Evolutionary conservation across 1,140 invertebrate genomes (phyloP).

Genomic region (Lerema accius): DNA sequence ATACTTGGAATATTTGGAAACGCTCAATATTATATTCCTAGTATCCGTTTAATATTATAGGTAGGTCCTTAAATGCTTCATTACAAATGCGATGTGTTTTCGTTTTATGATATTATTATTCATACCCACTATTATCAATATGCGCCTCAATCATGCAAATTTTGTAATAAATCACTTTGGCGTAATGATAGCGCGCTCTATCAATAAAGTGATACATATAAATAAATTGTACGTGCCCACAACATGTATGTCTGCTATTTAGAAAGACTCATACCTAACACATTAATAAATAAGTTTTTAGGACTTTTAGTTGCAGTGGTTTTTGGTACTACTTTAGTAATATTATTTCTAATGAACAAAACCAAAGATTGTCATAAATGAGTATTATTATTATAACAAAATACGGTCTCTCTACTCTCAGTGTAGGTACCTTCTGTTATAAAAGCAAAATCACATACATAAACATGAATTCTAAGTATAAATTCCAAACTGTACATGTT

Average conservation of each 20-base stretch:
- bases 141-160: slow-evolving; percentile 61
- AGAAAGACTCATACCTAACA: not conserved
- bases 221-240: slow-evolving; percentile 15
- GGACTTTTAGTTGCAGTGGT: too few relatives aligned
- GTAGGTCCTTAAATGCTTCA: too few relatives aligned
- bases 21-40: too few relatives aligned
- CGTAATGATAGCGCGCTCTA: slow-evolving; percentile 49
- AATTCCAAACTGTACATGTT: slow-evolving; percentile 6
- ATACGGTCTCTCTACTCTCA: too few relatives aligned
- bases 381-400: too few relatives aligned
- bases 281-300: not conserved
- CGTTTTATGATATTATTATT: slow-evolving; percentile 61
- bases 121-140: slow-evolving; percentile 65
- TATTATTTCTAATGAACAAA: too few relatives aligned
- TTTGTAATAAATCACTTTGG: slow-evolving; percentile 66
- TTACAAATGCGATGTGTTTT: slow-evolving; percentile 34
- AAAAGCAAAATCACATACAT: not conserved
- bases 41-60: too few relatives aligned
- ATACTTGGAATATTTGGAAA: too few relatives aligned
- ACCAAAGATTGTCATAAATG: too few relatives aligned
- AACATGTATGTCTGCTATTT: slow-evolving; percentile 16
- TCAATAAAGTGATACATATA: slow-evolving; percentile 45
- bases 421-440: too few relatives aligned
- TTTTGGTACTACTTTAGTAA: too few relatives aligned
- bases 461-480: not conserved